phyloP scores from a whole-genome alignment of 2,113 vertebrate genomes.

The Istiophorus platypterus region DNA sequence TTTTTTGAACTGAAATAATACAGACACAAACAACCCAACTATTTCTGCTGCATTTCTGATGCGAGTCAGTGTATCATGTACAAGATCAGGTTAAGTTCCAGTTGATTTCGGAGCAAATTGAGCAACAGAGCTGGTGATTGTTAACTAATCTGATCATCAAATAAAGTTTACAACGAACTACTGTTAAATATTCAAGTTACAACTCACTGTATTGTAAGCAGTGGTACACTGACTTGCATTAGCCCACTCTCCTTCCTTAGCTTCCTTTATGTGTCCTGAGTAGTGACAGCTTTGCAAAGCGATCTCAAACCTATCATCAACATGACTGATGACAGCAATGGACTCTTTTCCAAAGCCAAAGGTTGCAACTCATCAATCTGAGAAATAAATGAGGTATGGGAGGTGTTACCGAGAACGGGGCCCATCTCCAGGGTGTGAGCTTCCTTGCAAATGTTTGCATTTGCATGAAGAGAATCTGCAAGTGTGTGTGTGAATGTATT shows the following conservation, averaged over 20 bases:
- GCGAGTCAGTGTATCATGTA: neutral
- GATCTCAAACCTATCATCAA: constrained; percentile 7
- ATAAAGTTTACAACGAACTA: neutral
- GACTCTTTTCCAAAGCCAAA: constrained; percentile 22
- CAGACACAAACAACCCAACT: neutral
- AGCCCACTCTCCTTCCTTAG: neutral
- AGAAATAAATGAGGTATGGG: neutral
- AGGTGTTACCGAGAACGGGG: constrained; percentile 2
- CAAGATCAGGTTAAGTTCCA: neutral
- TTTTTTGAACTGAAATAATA: neutral
- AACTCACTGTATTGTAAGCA: neutral
- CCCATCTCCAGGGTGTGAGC: constrained; percentile 17
- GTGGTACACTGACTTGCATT: neutral
- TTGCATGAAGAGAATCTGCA: neutral
- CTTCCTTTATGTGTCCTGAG: neutral
- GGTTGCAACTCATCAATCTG: constrained; percentile 30
- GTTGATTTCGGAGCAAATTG: neutral
- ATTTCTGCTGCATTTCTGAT: neutral
- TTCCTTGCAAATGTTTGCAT: constrained; percentile 9
- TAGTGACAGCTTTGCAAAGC: constrained; percentile 8
- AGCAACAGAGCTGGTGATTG: neutral
- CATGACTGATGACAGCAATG: constrained; percentile 12
- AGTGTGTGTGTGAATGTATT: constrained; percentile 44
- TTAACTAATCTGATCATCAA: neutral
- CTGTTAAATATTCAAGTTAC: neutral